Percentiles rank a stretch among this genome's conserved stretches.
Evolutionary conservation across 2,888 invertebrate genomes (phyloP).

Genomic region (Parasteatoda lunata): DNA sequence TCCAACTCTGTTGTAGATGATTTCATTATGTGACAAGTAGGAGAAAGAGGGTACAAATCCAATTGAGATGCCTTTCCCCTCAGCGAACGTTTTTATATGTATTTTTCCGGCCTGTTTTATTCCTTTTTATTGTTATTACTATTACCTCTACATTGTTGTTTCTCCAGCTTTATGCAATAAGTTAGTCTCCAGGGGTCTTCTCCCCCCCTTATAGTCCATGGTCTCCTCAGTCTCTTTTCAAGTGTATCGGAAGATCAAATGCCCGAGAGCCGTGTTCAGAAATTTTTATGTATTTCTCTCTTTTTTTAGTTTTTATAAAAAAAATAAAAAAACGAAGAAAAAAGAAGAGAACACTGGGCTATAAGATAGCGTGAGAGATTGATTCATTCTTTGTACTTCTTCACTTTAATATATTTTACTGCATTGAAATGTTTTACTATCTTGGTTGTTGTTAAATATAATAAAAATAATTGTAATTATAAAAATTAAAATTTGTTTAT

Average conservation of each 20-base stretch:
- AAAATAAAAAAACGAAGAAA: too few relatives aligned
- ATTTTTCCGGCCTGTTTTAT: conserved; percentile 52
- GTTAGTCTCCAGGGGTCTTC: conserved; percentile 36
- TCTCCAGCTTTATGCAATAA: conserved; percentile 62
- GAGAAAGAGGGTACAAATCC: conserved; percentile 59
- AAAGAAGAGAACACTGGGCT: too few relatives aligned
- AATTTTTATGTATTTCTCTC: conserved; percentile 60
- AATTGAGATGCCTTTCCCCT: conserved; percentile 40
- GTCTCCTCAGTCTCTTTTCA: conserved; percentile 10
- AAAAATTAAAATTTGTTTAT: too few relatives aligned
- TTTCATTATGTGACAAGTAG: conserved; percentile 59
- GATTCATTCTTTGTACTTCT: too few relatives aligned
- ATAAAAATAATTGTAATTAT: too few relatives aligned
- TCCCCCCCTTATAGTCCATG: neutral
- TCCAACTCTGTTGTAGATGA: conserved; percentile 33
- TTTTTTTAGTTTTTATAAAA: neutral
- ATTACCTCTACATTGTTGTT: conserved; percentile 61
- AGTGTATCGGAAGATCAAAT: conserved; percentile 63
- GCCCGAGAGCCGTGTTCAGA: conserved; percentile 64
- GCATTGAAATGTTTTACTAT: too few relatives aligned
- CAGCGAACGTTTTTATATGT: conserved; percentile 65
- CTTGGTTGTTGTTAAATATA: too few relatives aligned
- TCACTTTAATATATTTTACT: too few relatives aligned
- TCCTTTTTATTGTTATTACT: conserved; percentile 67
- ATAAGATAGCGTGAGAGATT: too few relatives aligned